Evolutionary conservation across 2,113 vertebrate species (phyloP), one percentile per base, ranked within the genome.

Genomic region (Nicator chloris): DNA sequence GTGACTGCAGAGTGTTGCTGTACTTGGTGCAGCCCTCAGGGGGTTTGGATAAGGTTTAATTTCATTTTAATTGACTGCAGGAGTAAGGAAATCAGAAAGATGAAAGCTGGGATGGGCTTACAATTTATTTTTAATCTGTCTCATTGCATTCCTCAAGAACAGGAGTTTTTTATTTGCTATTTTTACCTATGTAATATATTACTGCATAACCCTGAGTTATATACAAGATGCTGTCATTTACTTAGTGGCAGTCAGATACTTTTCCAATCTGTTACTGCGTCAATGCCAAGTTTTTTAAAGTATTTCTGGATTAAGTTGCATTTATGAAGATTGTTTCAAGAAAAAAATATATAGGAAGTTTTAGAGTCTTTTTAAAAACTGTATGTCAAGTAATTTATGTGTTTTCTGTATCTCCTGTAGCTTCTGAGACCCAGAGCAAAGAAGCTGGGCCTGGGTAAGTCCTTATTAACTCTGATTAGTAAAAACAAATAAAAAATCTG

Each of bases 371-470:
- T 66, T 61, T 33, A 1, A 24, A 86, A 80, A 28, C 33, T 51
- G 14, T 42, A 42, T 24, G 31, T 49, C 6, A 42, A 82, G 7
- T 86, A 65, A 94, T 75, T 65, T 27, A 11, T 88, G 6, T 86
- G 6, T 50, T 31, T 79, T 73, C 54, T 91, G 6, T 82, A 47
- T 90, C 64, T 96, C 65, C 92, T 94, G 45, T 92, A 99, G 99
- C 94, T 99, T 96, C 97, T 99, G 50, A 98, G 98, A 95, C 99
- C 99, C 42, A 98, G 99, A 97, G 97, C 97, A 75, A 98, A 96
- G 68, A 99, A 99, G 90, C 16, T 99, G 79, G 99, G 99, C 61
- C 97, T 99, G 2, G 99, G 99, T 99, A 97, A 98, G 99, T 96
- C n/a, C 31, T 95, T 30, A 40, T 26, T 56, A 44, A 88, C 24